Evolutionary conservation across 2,797 vertebrate species (phyloP).

Genomic region (Microctenopoma stevenorrisi): DNA sequence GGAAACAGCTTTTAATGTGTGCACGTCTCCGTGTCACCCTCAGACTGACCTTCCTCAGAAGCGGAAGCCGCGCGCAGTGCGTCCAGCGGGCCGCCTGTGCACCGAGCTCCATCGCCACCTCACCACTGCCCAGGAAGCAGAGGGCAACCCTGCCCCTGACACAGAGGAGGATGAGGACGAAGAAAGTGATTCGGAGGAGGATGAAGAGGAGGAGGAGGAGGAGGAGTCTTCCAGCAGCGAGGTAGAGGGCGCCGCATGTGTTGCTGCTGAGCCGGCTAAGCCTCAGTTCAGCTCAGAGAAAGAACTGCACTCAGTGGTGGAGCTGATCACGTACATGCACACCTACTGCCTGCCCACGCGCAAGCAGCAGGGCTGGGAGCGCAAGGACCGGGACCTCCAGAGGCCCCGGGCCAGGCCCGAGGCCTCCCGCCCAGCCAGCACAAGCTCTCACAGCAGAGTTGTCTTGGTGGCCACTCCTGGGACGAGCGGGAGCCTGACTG

Average conservation of each 20-base stretch:
- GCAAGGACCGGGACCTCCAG: slow-evolving; percentile 79
- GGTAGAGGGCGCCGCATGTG: slow-evolving; percentile 56
- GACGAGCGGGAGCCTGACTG: slow-evolving; percentile 29
- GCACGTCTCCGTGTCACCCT: slow-evolving; percentile 7
- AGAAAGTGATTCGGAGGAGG: slow-evolving; percentile 85
- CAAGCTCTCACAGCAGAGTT: slow-evolving; percentile 72
- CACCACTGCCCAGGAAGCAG: slow-evolving; percentile 80
- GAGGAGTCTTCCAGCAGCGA: slow-evolving; percentile 82
- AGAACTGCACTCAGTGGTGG: slow-evolving; percentile 89
- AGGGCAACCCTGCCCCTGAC: slow-evolving; percentile 61
- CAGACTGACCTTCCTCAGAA: slow-evolving; percentile 85
- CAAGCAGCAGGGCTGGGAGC: slow-evolving; percentile 86
- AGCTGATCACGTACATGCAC: slow-evolving; percentile 98
- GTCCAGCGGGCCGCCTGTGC: slow-evolving; percentile 87
- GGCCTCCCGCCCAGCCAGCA: slow-evolving; percentile 38
- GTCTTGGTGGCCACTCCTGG: slow-evolving; percentile 57
- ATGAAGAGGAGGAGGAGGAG: slow-evolving; percentile 76
- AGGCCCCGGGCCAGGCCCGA: slow-evolving; percentile 60
- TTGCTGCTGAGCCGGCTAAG: slow-evolving; percentile 36
- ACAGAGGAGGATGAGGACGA: slow-evolving; percentile 86
- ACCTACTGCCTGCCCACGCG: slow-evolving; percentile 94
- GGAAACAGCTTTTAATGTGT: background rate
- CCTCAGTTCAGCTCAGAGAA: slow-evolving; percentile 85
- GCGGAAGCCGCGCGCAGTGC: slow-evolving; percentile 79
- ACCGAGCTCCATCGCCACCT: slow-evolving; percentile 96